Conservation (phyloP, 2,797 vertebrate species). For the Sardinella longiceps region DNA sequence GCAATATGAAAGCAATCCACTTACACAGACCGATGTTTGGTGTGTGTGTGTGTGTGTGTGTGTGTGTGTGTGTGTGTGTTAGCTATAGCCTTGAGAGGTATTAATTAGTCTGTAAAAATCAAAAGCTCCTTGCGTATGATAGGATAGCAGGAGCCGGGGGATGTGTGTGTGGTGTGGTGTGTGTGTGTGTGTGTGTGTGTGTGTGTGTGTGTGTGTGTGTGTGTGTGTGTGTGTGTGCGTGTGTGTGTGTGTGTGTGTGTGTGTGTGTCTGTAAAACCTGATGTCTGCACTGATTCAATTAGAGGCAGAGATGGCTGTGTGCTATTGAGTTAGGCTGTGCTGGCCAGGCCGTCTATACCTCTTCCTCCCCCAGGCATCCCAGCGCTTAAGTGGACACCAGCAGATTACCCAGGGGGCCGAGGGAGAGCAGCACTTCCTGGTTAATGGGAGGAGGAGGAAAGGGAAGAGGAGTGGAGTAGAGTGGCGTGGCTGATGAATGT, state of each 20-base stretch:
- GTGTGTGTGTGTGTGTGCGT: no score
- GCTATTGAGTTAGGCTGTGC: slow-evolving; percentile 46
- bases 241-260: no score
- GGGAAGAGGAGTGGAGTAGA: not conserved
- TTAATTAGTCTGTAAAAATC: slow-evolving; percentile 55
- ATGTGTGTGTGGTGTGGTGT: no score
- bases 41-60: slow-evolving; percentile 6
- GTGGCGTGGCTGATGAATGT: not conserved
- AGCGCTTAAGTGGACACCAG: slow-evolving; percentile 32
- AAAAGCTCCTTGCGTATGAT: slow-evolving; percentile 55
- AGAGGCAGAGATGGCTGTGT: slow-evolving; percentile 49
- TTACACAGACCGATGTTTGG: slow-evolving; percentile 1
- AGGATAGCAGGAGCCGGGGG: not conserved
- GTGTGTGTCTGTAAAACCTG: not conserved
- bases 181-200: no score
- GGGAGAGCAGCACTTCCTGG: slow-evolving; percentile 11
- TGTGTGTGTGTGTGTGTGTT: slow-evolving; percentile 2
- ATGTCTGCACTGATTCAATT: slow-evolving; percentile 53
- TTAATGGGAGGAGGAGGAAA: not conserved
- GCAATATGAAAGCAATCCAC: slow-evolving; percentile 57
- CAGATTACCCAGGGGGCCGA: slow-evolving; percentile 40
- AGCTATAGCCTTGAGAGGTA: slow-evolving; percentile 37
- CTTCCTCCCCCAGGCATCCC: not conserved
- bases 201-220: no score
- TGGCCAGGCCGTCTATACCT: slow-evolving; percentile 20